Conservation (phyloP, 2,888 invertebrate species). For the Synanthedon tipuliformis region DNA sequence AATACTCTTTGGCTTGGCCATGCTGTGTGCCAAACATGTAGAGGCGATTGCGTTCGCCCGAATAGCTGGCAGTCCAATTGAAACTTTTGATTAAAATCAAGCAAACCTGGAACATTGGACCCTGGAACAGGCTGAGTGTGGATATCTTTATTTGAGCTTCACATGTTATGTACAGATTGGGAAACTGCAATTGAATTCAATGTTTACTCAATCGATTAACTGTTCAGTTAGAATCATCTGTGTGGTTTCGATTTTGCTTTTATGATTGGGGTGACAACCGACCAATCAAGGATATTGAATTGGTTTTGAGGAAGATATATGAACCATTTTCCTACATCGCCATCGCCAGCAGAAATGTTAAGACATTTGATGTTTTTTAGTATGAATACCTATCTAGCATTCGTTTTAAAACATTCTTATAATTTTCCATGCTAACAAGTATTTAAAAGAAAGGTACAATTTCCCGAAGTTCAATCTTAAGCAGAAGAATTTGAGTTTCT, state of each 20-base stretch:
- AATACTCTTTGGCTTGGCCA: constrained; percentile 13
- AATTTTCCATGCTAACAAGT: too few relatives aligned
- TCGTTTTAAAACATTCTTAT: too few relatives aligned
- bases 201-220: constrained; percentile 52
- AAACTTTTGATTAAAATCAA: constrained; percentile 71
- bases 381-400: too few relatives aligned
- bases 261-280: neutral
- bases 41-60: constrained; percentile 40
- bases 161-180: constrained; percentile 48
- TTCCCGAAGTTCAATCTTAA: too few relatives aligned
- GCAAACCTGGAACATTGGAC: constrained; percentile 48
- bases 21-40: neutral
- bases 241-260: neutral
- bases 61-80: constrained; percentile 56
- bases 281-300: too few relatives aligned
- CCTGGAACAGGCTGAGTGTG: constrained; percentile 40
- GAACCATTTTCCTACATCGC: too few relatives aligned
- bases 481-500: too few relatives aligned
- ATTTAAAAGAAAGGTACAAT: too few relatives aligned
- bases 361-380: too few relatives aligned
- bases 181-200: constrained; percentile 36
- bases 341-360: too few relatives aligned
- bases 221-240: neutral
- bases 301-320: too few relatives aligned
- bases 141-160: constrained; percentile 63